Evolutionary conservation across 2,797 vertebrate species (phyloP).

Genomic region (Allobates femoralis): DNA sequence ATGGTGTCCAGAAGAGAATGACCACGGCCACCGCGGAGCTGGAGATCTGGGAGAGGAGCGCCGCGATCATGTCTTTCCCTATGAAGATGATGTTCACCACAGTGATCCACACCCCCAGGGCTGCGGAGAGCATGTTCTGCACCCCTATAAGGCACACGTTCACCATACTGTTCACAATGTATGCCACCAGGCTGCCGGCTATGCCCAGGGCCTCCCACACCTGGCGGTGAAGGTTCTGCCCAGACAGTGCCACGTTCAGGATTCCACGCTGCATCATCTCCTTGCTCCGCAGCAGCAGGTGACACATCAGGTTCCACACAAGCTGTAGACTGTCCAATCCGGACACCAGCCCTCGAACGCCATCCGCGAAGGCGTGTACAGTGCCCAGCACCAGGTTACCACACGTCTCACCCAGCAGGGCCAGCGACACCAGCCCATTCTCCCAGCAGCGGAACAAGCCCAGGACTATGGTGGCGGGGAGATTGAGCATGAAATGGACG

Average conservation of each 20-base stretch:
- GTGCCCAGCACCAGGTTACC: conserved; percentile 70
- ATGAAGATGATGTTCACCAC: conserved; percentile 80
- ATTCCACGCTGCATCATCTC: conserved; percentile 85
- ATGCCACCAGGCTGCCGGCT: conserved; percentile 84
- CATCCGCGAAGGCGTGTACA: conserved; percentile 70
- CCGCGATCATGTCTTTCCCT: conserved; percentile 79
- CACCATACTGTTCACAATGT: conserved; percentile 89
- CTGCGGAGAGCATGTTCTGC: conserved; percentile 83
- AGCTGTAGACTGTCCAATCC: conserved; percentile 89
- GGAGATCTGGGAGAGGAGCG: conserved; percentile 84
- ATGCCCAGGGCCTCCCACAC: conserved; percentile 85
- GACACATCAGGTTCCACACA: conserved; percentile 85
- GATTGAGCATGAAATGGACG: conserved; percentile 76
- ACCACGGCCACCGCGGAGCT: conserved; percentile 85
- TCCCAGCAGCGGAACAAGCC: conserved; percentile 78
- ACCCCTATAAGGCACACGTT: conserved; percentile 88
- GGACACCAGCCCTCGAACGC: conserved; percentile 77
- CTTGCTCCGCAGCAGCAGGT: conserved; percentile 81
- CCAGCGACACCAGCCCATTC: conserved; percentile 70
- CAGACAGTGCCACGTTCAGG: conserved; percentile 72
- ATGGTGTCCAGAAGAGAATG: conserved; percentile 90
- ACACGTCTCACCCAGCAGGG: conserved; percentile 74
- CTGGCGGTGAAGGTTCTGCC: conserved; percentile 79
- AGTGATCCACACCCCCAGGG: conserved; percentile 82
- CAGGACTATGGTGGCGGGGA: conserved; percentile 80